Percentiles rank a stretch among this genome's conserved stretches.
Conservation (phyloP, 2,888 invertebrate genomes). For the Pseudoips prasinana region DNA sequence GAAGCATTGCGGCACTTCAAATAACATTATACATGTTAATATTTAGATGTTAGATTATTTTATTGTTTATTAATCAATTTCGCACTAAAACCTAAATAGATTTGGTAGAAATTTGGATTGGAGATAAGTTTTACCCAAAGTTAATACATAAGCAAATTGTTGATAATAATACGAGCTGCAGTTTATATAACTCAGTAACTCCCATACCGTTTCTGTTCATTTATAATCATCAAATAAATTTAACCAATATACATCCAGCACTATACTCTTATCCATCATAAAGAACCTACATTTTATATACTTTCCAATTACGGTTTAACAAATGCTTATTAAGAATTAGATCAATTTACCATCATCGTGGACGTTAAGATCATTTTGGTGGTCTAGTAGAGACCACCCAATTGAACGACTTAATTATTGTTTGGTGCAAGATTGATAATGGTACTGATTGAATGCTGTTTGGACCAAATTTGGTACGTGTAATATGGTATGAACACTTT, state of each 20-base stretch:
- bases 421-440: constrained; percentile 33
- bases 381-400: constrained; percentile 45
- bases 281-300: constrained; percentile 1
- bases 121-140: too few relatives aligned
- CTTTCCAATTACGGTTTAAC: constrained; percentile 30
- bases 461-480: constrained; percentile 11
- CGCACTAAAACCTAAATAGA: too few relatives aligned
- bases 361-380: constrained; percentile 48
- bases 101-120: too few relatives aligned
- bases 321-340: constrained; percentile 39
- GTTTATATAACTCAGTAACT: too few relatives aligned
- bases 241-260: too few relatives aligned
- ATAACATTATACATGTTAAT: too few relatives aligned
- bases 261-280: constrained; percentile 1
- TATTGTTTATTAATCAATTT: too few relatives aligned
- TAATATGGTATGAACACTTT: constrained; percentile 16
- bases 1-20: too few relatives aligned
- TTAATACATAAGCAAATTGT: too few relatives aligned
- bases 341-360: constrained; percentile 42
- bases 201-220: too few relatives aligned
- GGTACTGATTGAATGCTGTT: constrained; percentile 30
- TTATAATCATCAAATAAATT: constrained; percentile 3
- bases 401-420: constrained; percentile 30
- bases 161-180: too few relatives aligned
- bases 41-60: too few relatives aligned